These are phyloP conservation scores for Pilophorus perplexus DNA, from an alignment of 2,888 invertebrate genomes.

Conservation along the genomic window DNA sequence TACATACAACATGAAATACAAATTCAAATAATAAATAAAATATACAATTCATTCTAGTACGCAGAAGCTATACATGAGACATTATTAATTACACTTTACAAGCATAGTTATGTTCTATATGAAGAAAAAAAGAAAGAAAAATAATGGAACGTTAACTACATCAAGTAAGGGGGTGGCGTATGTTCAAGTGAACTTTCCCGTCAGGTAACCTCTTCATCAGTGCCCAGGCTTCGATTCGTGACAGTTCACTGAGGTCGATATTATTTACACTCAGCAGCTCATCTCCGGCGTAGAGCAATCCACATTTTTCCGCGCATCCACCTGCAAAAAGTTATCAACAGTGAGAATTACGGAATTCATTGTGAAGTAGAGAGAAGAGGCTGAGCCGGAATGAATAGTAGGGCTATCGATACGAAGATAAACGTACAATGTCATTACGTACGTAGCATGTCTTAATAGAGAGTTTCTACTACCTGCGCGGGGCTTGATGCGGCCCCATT, in stretches of 20 bases:
- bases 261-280: constrained; percentile 82
- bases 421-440: too few relatives aligned
- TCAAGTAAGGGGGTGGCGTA: constrained; percentile 52
- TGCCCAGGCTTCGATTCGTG: constrained; percentile 93
- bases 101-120: not conserved
- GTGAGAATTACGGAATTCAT: too few relatives aligned
- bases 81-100: constrained; percentile 30
- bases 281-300: constrained; percentile 79
- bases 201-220: constrained; percentile 85
- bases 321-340: constrained; percentile 65
- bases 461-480: too few relatives aligned
- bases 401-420: too few relatives aligned
- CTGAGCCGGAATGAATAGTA: too few relatives aligned
- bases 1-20: not conserved
- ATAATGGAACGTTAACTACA: not conserved
- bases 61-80: not conserved
- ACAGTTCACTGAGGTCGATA: constrained; percentile 74
- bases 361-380: too few relatives aligned
- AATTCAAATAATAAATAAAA: constrained; percentile 8
- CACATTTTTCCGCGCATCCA: constrained; percentile 84
- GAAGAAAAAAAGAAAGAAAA: too few relatives aligned
- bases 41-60: constrained; percentile 10
- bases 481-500: too few relatives aligned
- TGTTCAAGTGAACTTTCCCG: constrained; percentile 70
- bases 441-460: too few relatives aligned